Evolutionary conservation across 2,888 invertebrate genomes (phyloP).

Genomic region (Amphimallon solstitiale): DNA sequence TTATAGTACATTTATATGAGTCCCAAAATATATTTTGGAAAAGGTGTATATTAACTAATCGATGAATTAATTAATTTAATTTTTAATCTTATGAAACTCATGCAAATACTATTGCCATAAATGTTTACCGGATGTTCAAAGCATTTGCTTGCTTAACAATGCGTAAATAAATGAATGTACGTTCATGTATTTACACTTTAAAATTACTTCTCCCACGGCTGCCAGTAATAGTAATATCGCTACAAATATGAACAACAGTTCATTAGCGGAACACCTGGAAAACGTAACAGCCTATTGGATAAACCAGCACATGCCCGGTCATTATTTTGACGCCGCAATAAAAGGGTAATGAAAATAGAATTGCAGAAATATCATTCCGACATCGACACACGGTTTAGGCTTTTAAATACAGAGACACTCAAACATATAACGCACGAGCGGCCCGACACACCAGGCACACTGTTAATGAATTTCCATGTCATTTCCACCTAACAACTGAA

Average conservation of each 20-base stretch:
- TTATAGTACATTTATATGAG: too few relatives aligned
- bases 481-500: conserved; percentile 26
- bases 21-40: too few relatives aligned
- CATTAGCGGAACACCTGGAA: not conserved
- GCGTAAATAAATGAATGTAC: too few relatives aligned
- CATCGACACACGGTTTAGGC: not conserved
- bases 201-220: too few relatives aligned
- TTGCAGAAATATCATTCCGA: not conserved
- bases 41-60: too few relatives aligned
- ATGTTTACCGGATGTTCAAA: too few relatives aligned
- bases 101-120: too few relatives aligned
- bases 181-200: too few relatives aligned
- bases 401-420: not conserved
- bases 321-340: conserved; percentile 4
- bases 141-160: too few relatives aligned
- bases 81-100: too few relatives aligned
- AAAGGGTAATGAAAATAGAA: not conserved
- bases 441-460: not conserved
- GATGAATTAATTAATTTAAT: too few relatives aligned
- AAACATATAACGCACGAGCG: not conserved
- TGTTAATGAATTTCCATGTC: conserved; percentile 30
- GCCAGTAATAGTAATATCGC: not conserved
- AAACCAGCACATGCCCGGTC: not conserved
- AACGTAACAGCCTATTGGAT: not conserved
- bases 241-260: not conserved